Evolutionary conservation across 2,113 vertebrate species (phyloP).

Genomic region (Platysternon megacephalum): DNA sequence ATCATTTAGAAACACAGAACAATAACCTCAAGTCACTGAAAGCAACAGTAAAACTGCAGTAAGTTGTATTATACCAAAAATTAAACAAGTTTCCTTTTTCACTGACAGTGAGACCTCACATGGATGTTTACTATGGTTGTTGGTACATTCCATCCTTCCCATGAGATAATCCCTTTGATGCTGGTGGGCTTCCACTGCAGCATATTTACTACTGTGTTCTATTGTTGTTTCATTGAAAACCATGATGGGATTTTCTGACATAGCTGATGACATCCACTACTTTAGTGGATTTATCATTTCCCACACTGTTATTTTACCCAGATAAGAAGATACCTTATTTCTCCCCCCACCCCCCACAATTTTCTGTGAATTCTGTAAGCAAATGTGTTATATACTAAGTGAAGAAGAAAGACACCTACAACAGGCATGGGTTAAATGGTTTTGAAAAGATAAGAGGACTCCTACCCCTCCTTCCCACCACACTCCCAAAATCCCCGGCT

Average conservation of each 20-base stretch:
- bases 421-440: neutral
- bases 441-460: neutral
- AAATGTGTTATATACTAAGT: neutral
- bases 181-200: neutral
- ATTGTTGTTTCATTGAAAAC: neutral
- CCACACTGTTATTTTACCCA: neutral
- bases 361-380: neutral
- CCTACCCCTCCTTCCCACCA: neutral
- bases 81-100: accelerated
- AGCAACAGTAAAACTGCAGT: neutral
- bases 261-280: neutral
- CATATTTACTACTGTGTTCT: neutral
- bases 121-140: neutral
- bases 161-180: neutral
- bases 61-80: neutral
- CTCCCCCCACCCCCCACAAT: no score
- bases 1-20: neutral
- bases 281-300: neutral
- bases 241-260: neutral
- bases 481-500: neutral
- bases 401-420: neutral
- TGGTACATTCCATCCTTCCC: neutral
- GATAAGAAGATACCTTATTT: neutral
- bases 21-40: neutral
- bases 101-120: neutral